Base-by-base conservation (phyloP, 2,113 vertebrate species). In the Chroicocephalus ridibundus region DNA sequence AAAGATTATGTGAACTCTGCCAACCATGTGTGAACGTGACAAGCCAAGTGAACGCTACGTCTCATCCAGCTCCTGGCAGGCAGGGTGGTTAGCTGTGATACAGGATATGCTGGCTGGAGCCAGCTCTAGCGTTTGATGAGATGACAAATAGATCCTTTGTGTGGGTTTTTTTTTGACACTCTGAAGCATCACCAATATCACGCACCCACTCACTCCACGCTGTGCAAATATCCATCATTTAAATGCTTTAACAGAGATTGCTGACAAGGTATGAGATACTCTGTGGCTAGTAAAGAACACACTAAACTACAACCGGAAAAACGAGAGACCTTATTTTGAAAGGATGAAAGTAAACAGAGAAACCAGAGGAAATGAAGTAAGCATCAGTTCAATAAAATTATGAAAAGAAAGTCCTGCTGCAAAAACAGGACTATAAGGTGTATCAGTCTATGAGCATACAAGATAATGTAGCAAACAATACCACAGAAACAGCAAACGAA, bases 401-500 rank as follows among this genome's bases (percentile, higher is more conserved):
- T 70, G 90, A 68, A 91, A 95, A 96, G 75, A 82, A 81, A 87
- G 71, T 84, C 61, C 54, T 93, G 60, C 64, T 86, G 94, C 82
- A 90, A 55, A 86, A 80, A 11, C 34, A 54, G 76, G 71, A 69
- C 38, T 62, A 55, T 25, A 79, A 90, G 91, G 40, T 32, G 57
- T 47, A 57, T 74, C 60, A 74, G 92, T 83, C 80, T 77, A 6
- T 92, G 97, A 89, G 76, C 18, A 90, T 95, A 96, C 91, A 97
- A 92, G 81, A 82, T 64, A 90, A 81, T 34, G 90, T 80, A 96
- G 95, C 95, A 94, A 97, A 86, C 80, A 74, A 91, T 65, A 95
- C 87, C 65, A 93, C 19, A 6, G 86, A 96, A 96, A 84, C 65
- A 97, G 72, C 95, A 97, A 95, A 96, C 90, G 94, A 96, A 97